Evolutionary conservation across 1,140 invertebrate species (phyloP).

Genomic region (Megalopta genalis): DNA sequence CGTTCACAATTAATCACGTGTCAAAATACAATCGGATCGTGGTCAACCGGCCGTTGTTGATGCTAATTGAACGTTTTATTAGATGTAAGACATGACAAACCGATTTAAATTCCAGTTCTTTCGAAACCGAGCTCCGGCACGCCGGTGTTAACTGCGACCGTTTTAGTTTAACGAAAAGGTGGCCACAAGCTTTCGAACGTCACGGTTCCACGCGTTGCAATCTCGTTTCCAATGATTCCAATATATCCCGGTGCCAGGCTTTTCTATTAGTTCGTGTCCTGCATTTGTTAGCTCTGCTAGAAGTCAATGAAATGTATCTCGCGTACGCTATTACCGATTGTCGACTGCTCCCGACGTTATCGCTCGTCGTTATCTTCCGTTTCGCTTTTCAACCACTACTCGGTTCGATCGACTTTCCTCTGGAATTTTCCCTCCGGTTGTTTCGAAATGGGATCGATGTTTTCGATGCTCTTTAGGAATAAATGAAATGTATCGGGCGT

Average conservation of each 20-base stretch:
- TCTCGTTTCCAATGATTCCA: slow-evolving; percentile 17
- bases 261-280: background rate
- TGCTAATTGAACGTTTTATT: background rate
- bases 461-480: background rate
- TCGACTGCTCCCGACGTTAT: too few relatives aligned
- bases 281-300: background rate
- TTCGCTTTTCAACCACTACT: background rate
- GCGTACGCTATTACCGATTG: background rate
- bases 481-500: background rate
- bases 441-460: background rate
- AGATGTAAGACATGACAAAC: background rate
- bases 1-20: background rate
- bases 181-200: background rate
- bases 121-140: background rate
- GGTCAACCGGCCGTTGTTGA: background rate
- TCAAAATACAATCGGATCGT: background rate
- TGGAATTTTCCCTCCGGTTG: background rate
- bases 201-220: slow-evolving; percentile 4
- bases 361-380: too few relatives aligned
- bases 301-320: background rate
- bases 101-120: slow-evolving; percentile 7
- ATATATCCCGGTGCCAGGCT: background rate
- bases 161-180: background rate
- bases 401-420: background rate
- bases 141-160: background rate